Conservation (phyloP, 2,113 vertebrate species). For the Ictalurus punctatus region DNA sequence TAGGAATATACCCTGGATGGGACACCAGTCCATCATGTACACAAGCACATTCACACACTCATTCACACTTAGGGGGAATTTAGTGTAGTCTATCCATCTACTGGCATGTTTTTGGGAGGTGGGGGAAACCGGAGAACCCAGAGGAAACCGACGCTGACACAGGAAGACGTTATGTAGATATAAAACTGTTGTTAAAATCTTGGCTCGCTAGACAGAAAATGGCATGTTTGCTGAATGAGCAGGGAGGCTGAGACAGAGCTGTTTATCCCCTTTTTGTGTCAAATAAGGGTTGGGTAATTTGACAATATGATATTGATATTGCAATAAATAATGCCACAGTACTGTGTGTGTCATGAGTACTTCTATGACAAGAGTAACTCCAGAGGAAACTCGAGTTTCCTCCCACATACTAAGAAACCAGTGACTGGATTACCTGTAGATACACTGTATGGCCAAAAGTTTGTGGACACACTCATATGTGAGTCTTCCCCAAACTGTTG, state of each 20-base stretch:
- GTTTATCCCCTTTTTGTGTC: not conserved
- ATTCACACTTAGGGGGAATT: not conserved
- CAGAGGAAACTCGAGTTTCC: not conserved
- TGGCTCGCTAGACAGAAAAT: not conserved
- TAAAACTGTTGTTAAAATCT: too few relatives aligned
- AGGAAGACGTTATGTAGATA: not conserved
- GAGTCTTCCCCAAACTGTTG: not conserved
- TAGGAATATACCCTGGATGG: not conserved
- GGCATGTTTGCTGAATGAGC: not conserved
- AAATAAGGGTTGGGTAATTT: not conserved
- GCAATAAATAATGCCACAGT: not conserved
- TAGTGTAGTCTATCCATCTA: not conserved
- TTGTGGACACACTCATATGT: not conserved
- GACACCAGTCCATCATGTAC: not conserved
- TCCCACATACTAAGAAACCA: not conserved
- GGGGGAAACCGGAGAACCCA: not conserved
- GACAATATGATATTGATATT: not conserved
- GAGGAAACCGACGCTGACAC: not conserved
- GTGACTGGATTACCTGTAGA: not conserved
- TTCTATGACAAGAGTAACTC: not conserved
- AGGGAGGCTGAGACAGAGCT: not conserved
- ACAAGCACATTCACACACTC: not conserved
- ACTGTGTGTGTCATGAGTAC: not conserved
- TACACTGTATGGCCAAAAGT: not conserved
- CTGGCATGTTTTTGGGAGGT: not conserved